Conservation (phyloP, 2,113 vertebrate genomes). For the Coregonus clupeaformis region DNA sequence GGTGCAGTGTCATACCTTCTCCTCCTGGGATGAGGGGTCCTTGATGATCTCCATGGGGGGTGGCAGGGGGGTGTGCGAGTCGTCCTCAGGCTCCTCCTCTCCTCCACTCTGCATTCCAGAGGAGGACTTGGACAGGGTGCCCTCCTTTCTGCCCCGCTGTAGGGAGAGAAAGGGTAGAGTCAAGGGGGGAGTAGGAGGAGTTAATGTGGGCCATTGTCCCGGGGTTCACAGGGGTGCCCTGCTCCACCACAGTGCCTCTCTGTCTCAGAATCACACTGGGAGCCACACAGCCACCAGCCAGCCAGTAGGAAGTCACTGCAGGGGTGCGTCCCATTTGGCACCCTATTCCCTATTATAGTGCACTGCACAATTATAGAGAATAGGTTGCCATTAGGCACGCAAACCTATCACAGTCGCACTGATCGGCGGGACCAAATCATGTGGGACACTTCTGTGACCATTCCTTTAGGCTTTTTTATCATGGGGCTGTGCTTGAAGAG, state of each 20-base stretch:
- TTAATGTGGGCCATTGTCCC: neutral
- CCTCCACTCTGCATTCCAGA: slow-evolving; percentile 86
- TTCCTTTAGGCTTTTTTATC: neutral
- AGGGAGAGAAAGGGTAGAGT: slow-evolving; percentile 29
- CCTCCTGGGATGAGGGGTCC: slow-evolving; percentile 89
- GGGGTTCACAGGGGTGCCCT: neutral
- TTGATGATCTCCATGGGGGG: slow-evolving; percentile 99
- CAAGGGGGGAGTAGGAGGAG: neutral
- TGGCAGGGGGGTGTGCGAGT: slow-evolving; percentile 91
- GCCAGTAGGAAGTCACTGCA: neutral
- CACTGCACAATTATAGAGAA: no score
- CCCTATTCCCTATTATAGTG: neutral
- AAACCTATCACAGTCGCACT: no score
- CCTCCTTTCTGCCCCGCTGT: slow-evolving; percentile 82
- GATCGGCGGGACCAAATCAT: no score
- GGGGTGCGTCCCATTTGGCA: neutral
- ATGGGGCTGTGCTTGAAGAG: neutral
- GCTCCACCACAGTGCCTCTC: neutral
- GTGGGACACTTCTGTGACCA: neutral
- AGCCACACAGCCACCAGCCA: neutral
- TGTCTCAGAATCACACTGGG: neutral
- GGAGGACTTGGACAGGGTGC: slow-evolving; percentile 64
- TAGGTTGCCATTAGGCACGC: no score
- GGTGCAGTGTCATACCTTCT: slow-evolving; percentile 79
- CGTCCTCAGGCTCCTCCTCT: slow-evolving; percentile 95